Conservation (phyloP, 2,888 invertebrate species). For the Eristalis arbustorum region DNA sequence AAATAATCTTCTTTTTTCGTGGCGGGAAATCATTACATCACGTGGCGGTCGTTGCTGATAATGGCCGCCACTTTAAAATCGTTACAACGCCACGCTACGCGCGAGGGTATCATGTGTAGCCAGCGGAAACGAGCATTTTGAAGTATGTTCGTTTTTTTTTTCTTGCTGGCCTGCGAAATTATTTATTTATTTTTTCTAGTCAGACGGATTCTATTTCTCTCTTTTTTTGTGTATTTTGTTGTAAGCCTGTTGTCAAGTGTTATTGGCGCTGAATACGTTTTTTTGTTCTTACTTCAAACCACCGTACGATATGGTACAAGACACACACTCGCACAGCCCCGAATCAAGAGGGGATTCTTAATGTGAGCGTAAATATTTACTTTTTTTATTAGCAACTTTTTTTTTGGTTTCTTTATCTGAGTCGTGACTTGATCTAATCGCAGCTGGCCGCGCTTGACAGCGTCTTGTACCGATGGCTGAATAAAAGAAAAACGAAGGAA, state of each 20-base stretch:
- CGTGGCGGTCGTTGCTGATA: constrained; percentile 48
- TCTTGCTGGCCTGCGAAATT: constrained; percentile 1
- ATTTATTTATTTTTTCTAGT: constrained; percentile 7
- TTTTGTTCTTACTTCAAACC: not conserved
- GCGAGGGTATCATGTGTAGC: constrained; percentile 17
- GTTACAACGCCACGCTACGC: constrained; percentile 33
- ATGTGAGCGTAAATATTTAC: constrained; percentile 50
- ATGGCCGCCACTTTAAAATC: constrained; percentile 28
- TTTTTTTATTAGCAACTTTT: constrained; percentile 36
- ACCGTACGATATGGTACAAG: not conserved
- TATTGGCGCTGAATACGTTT: constrained; percentile 3
- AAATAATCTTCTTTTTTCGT: constrained; percentile 38
- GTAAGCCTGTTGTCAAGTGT: constrained; percentile 41
- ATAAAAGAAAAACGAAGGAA: not conserved
- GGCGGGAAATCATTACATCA: constrained; percentile 55
- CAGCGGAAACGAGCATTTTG: constrained; percentile 33
- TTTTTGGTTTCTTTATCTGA: constrained; percentile 44
- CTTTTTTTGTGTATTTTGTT: not conserved
- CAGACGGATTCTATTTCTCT: constrained; percentile 1
- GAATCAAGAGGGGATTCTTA: not conserved
- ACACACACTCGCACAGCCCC: not conserved
- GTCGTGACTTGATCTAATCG: constrained; percentile 65
- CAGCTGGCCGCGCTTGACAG: constrained; percentile 27
- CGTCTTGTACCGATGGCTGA: not conserved
- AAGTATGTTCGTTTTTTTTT: constrained; percentile 13